These are phyloP conservation scores for Exocentrus adspersus DNA, from an alignment of 2,888 invertebrate species.

Conservation along the genomic window DNA sequence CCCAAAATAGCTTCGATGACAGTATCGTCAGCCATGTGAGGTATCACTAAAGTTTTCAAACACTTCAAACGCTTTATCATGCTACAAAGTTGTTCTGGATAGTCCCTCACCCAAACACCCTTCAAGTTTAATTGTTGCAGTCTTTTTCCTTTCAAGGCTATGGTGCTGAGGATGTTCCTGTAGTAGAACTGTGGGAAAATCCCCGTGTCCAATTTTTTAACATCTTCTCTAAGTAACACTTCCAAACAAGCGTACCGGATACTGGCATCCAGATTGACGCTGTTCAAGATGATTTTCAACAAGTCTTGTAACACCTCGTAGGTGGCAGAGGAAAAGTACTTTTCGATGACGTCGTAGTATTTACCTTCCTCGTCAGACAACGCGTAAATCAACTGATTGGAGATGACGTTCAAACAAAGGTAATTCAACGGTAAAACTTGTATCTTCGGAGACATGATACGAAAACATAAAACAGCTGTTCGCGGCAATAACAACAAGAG, in stretches of 20 bases:
- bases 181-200: slow-evolving; percentile 79
- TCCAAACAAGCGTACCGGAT: slow-evolving; percentile 74
- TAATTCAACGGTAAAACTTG: slow-evolving; percentile 70
- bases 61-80: slow-evolving; percentile 70
- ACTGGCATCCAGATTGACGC: slow-evolving; percentile 74
- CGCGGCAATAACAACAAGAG: slow-evolving; percentile 9
- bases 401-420: slow-evolving; percentile 69
- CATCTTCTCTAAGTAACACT: slow-evolving; percentile 72
- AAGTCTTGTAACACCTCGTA: slow-evolving; percentile 77
- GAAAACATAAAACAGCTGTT: slow-evolving; percentile 24
- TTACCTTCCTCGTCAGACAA: slow-evolving; percentile 69
- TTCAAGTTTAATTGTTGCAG: slow-evolving; percentile 73
- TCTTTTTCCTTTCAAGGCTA: slow-evolving; percentile 72
- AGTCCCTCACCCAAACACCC: slow-evolving; percentile 79
- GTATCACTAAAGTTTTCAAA: slow-evolving; percentile 72
- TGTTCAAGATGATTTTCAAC: slow-evolving; percentile 71
- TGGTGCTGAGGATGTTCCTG: slow-evolving; percentile 73
- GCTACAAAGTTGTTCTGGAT: slow-evolving; percentile 71
- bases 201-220: slow-evolving; percentile 73
- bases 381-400: slow-evolving; percentile 71
- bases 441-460: slow-evolving; percentile 72
- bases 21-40: slow-evolving; percentile 76
- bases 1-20: slow-evolving; percentile 70
- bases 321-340: slow-evolving; percentile 65
- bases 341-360: slow-evolving; percentile 63